Conservation (phyloP, 2,888 invertebrate species). For the Conops quadrifasciatus region DNA sequence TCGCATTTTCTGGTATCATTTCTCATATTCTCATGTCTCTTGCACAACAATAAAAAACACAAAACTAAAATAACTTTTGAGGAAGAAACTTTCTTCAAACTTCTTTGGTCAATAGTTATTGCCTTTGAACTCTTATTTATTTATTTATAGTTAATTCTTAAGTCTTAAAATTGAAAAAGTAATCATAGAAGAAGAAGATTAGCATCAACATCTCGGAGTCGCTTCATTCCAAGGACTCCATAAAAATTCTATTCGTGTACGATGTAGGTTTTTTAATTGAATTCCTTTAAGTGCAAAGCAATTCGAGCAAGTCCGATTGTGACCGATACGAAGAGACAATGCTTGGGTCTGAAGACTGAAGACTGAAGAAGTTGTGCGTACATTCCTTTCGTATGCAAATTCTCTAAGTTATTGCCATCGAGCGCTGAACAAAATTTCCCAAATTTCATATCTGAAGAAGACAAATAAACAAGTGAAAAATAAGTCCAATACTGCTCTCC, state of each 20-base stretch:
- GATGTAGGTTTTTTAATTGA: slow-evolving; percentile 19
- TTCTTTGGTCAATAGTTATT: too few species aligned
- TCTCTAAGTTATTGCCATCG: background rate
- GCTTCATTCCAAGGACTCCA: background rate
- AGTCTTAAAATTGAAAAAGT: too few species aligned
- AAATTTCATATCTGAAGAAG: slow-evolving; percentile 30
- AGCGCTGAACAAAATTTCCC: slow-evolving; percentile 14
- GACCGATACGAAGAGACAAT: slow-evolving; percentile 3
- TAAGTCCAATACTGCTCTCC: background rate
- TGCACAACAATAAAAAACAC: too few species aligned
- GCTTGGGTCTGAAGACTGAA: background rate
- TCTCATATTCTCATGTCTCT: too few species aligned
- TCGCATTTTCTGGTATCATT: too few species aligned
- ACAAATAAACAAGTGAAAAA: background rate
- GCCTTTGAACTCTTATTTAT: too few species aligned
- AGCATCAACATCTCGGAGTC: too few species aligned
- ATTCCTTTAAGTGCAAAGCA: slow-evolving; percentile 31
- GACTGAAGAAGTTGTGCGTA: too few species aligned
- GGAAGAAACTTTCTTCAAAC: too few species aligned
- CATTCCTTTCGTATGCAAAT: slow-evolving; percentile 29
- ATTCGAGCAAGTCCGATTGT: slow-evolving; percentile 20
- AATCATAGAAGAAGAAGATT: too few species aligned
- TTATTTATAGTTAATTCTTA: too few species aligned
- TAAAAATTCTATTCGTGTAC: background rate
- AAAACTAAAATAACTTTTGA: too few species aligned